phyloP scores from a whole-genome alignment of 2,113 vertebrate genomes.

The Halcyon senegalensis region DNA sequence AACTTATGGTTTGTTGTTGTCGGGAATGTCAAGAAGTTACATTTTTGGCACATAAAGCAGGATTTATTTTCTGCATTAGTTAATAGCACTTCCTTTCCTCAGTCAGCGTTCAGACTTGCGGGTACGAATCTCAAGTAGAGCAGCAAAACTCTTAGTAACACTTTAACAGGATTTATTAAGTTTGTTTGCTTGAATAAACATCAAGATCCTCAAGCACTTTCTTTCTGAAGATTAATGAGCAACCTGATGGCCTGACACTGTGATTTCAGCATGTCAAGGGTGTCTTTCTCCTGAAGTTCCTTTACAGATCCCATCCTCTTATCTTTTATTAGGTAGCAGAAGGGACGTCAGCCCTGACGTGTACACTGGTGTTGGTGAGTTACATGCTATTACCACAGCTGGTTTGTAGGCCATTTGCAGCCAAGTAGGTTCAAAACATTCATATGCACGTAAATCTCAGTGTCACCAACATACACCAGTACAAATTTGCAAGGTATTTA shows the following conservation, averaged over 20 bases:
- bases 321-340: neutral
- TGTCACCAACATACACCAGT: too few relatives aligned
- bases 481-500: neutral
- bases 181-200: constrained; percentile 61
- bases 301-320: neutral
- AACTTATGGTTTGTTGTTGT: neutral
- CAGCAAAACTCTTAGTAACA: constrained; percentile 44
- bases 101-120: neutral
- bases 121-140: constrained; percentile 11
- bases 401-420: neutral
- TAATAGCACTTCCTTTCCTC: constrained; percentile 31
- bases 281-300: neutral
- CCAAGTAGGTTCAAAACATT: neutral
- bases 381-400: neutral
- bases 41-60: neutral
- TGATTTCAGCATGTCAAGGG: neutral
- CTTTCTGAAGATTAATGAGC: constrained; percentile 6
- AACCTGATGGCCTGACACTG: neutral
- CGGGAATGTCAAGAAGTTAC: neutral
- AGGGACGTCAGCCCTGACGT: neutral
- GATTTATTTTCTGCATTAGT: constrained; percentile 28
- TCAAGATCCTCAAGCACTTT: constrained; percentile 28
- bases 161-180: constrained; percentile 57
- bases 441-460: neutral
- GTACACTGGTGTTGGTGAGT: neutral